Conservation (phyloP, 2,888 invertebrate genomes). For the Dorcus parallelipipedus region DNA sequence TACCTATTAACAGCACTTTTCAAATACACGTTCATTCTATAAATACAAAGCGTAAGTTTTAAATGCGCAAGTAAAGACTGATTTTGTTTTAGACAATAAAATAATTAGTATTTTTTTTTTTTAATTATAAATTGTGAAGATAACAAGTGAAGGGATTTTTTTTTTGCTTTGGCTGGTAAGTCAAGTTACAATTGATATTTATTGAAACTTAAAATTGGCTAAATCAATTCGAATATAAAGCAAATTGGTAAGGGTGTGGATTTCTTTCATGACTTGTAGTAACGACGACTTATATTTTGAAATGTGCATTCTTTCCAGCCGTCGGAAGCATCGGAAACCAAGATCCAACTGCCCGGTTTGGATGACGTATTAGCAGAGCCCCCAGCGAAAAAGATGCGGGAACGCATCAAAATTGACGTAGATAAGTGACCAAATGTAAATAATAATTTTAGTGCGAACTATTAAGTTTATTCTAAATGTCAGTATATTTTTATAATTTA, state of each 20-base stretch:
- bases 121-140: not conserved
- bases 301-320: slow-evolving; percentile 53
- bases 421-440: slow-evolving; percentile 38
- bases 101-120: not conserved
- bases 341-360: slow-evolving; percentile 71
- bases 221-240: not conserved
- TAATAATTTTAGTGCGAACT: slow-evolving; percentile 19
- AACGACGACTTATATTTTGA: not conserved
- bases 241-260: not conserved
- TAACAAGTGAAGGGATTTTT: not conserved
- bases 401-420: slow-evolving; percentile 42
- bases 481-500: slow-evolving; percentile 18
- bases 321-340: slow-evolving; percentile 76
- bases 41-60: not conserved
- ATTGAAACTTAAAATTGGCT: too few species aligned
- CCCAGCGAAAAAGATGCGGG: slow-evolving; percentile 45
- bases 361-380: slow-evolving; percentile 54
- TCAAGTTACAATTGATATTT: too few species aligned
- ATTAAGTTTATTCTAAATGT: slow-evolving; percentile 18
- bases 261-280: too few species aligned
- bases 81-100: not conserved
- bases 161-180: too few species aligned
- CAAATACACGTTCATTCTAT: not conserved
- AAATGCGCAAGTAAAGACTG: not conserved
- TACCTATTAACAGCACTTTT: too few species aligned